These are phyloP conservation scores for Lottia gigantea DNA, from an alignment of 2,888 invertebrate genomes.

Conservation along the genomic window DNA sequence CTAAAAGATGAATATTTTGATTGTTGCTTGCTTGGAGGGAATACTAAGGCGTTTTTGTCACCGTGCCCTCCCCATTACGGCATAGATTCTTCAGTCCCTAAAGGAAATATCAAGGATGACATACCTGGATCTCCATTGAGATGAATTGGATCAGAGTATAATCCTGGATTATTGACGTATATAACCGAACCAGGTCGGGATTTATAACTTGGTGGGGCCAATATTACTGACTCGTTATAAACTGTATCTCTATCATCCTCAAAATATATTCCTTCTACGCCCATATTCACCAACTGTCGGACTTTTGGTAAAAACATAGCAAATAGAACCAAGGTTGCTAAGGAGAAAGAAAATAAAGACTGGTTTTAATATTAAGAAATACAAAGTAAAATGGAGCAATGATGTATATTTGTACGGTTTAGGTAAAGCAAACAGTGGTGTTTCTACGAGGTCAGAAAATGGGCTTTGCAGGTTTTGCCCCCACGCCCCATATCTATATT, in stretches of 20 bases:
- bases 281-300: slow-evolving; percentile 89
- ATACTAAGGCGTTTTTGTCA: too few species aligned
- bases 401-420: too few species aligned
- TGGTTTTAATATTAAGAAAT: background rate
- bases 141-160: slow-evolving; percentile 50
- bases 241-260: slow-evolving; percentile 58
- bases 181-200: slow-evolving; percentile 48
- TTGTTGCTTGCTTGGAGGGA: too few species aligned
- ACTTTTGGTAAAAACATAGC: slow-evolving; percentile 92
- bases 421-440: too few species aligned
- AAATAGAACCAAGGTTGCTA: slow-evolving; percentile 84
- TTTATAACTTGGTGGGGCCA: slow-evolving; percentile 62
- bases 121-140: slow-evolving; percentile 57
- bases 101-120: slow-evolving; percentile 17
- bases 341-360: background rate
- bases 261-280: slow-evolving; percentile 79
- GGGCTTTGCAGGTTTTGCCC: too few species aligned
- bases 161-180: slow-evolving; percentile 52
- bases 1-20: too few species aligned
- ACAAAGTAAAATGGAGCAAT: too few species aligned
- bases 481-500: too few species aligned
- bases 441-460: too few species aligned
- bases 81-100: too few species aligned
- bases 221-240: slow-evolving; percentile 53
- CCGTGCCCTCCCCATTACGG: too few species aligned